Base-by-base conservation (phyloP, 2,888 invertebrate species). In the Bellardia bayeri region DNA sequence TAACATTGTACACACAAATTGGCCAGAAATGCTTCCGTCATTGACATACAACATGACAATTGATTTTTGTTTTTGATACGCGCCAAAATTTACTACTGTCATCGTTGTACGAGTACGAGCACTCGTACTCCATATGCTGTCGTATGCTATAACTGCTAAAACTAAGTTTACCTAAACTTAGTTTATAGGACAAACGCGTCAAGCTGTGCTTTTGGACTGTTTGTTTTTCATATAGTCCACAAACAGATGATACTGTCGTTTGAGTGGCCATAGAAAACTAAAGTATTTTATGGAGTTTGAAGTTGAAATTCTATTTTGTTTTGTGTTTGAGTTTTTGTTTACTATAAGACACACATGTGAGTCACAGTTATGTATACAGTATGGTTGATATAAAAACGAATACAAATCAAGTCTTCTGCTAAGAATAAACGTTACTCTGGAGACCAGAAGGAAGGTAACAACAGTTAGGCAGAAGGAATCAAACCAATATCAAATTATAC, bases 11-110 rank as follows among this genome's bases (percentile, higher is more conserved):
- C 71, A 84, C 84, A 87, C 84, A 85, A 87, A 87, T 87, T 87
- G 87, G 84, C 87, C 87, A 87, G 84, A 87, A 86, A 86, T 83
- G 86, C 92, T 92, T 92, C 92, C 92, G 92, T 92, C 92, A 92
- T 91, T 92, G 91, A 90, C 91, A 90, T 91, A 91, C 91, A 91
- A 92, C 92, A 91, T 91, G 92, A 92, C 92, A 92, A 91, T 91
- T 92, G 92, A 91, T 92, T 92, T 92, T 90, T 91, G 90, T 92
- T 91, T 91, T 91, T 90, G 92, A 92, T 92, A 91, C 90, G 91
- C 90, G 91, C 90, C 90, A 90, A 90, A 92, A 91, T 91, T 91
- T 92, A 91, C 91, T 90, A 90, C 90, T 89, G 90, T 88, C 91
- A 89, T 88, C 85, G 66, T 87, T 81, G 84, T 71, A 23, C 2